Base-by-base conservation (phyloP, 37 sponge, comb jelly and placozoan species). In the Halichondria panicea region DNA sequence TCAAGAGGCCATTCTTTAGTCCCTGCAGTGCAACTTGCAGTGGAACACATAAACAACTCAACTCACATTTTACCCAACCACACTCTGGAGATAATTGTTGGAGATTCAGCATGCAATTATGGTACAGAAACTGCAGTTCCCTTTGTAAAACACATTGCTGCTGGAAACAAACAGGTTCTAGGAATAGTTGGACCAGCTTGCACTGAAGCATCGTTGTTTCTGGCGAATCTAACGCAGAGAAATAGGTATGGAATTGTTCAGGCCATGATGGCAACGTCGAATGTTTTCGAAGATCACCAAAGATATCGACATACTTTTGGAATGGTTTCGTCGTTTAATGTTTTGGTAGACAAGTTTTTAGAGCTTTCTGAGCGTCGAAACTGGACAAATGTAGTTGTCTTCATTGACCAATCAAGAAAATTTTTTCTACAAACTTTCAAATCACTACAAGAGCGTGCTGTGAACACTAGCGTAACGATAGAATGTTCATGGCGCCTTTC, bases 161-260 rank as follows among this genome's bases (percentile, higher is more conserved):
- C 8, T 5, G 22, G 3, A 4, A 48, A 43, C 48, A 43, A 68
- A 22, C 36, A 43, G 7, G 46, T 68, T 8, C 19, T 43, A 28
- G 69, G 69, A n/a, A 22, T 43, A 43, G 69, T 43, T 15, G 69
- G 69, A 27, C 69, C 69, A 21, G 4, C 27, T 3, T 68, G 69
- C 48, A 44, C 69, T 3, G 69, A 43, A 22, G 69, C 69, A 32
- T 22, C 69, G 43, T 8, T 21, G 7, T 7, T 22, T 24, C 69
- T 68, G 4, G 36, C 48, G 32, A 22, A 40, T 22, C n/a, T 43
- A 21, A 9, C 27, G 25, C 11, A 68, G 6, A 41, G 48, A 68
- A 43, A 18, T 7, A 7, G 27, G 27, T 8, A 44, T 12, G 30
- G 28, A 15, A 6, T 30, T 11, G 32, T 68, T 6, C 21, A 12